Evolutionary conservation across 2,888 invertebrate species (phyloP).

Genomic region (Andrena praecox): DNA sequence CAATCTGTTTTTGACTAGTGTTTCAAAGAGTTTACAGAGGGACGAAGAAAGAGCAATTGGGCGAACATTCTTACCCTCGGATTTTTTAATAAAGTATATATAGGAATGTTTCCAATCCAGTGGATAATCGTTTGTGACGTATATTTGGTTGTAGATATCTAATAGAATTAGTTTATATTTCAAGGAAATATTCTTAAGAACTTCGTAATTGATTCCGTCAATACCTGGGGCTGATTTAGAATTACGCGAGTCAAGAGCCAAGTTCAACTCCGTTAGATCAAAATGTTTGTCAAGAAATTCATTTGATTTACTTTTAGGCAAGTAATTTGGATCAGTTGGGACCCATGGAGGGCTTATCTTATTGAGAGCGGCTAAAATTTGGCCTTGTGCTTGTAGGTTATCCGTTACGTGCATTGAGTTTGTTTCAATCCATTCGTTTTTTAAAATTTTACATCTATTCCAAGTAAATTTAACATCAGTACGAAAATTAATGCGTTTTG

Average conservation of each 20-base stretch:
- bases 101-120: background rate
- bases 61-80: background rate
- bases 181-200: background rate
- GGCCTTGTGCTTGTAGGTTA: background rate
- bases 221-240: background rate
- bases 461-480: background rate
- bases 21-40: background rate
- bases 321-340: background rate
- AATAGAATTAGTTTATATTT: slow-evolving; percentile 5
- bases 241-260: background rate
- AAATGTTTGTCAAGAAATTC: background rate
- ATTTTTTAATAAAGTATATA: no score
- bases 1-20: background rate
- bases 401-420: background rate
- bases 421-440: slow-evolving; percentile 1
- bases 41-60: background rate
- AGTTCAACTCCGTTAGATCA: slow-evolving; percentile 6
- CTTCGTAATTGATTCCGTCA: slow-evolving; percentile 6
- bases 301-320: background rate
- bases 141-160: slow-evolving; percentile 23
- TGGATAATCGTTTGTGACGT: background rate
- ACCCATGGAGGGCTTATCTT: slow-evolving; percentile 7
- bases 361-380: background rate
- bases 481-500: background rate
- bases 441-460: slow-evolving; percentile 2